These are phyloP conservation scores for Lordiphosa fenestrarum DNA, from an alignment of 2,888 invertebrate species.

Conservation along the genomic window DNA sequence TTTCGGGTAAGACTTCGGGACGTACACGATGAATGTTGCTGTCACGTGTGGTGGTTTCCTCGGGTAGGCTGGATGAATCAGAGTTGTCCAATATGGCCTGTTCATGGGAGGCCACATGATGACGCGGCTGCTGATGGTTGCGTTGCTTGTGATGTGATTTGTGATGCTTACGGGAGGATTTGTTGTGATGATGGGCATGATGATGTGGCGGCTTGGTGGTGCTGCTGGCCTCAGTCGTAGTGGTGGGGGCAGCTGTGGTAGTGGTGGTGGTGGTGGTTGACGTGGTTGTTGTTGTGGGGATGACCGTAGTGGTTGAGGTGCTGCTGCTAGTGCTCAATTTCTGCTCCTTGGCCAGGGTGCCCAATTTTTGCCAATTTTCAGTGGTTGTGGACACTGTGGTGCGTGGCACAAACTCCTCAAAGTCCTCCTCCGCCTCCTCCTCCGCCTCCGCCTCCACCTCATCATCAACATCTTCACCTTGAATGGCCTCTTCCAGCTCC, in stretches of 20 bases:
- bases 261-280: slow-evolving; percentile 7
- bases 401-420: slow-evolving; percentile 47
- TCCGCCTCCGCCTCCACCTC: slow-evolving; percentile 18
- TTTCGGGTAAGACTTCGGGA: slow-evolving; percentile 77
- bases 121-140: slow-evolving; percentile 46
- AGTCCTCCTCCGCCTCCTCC: slow-evolving; percentile 19
- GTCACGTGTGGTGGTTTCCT: slow-evolving; percentile 75
- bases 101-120: slow-evolving; percentile 51
- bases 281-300: slow-evolving; percentile 18
- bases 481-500: slow-evolving; percentile 32
- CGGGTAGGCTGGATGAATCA: slow-evolving; percentile 34
- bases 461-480: slow-evolving; percentile 27
- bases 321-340: slow-evolving; percentile 13
- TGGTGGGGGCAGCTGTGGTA: slow-evolving; percentile 16
- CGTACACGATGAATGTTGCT: slow-evolving; percentile 79
- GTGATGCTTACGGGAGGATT: slow-evolving; percentile 28
- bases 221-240: slow-evolving; percentile 20
- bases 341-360: slow-evolving; percentile 50
- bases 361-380: slow-evolving; percentile 62
- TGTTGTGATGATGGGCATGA: slow-evolving; percentile 33
- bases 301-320: slow-evolving; percentile 19
- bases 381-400: slow-evolving; percentile 17
- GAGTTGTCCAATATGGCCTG: slow-evolving; percentile 46
- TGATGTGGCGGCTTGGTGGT: slow-evolving; percentile 28
- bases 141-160: slow-evolving; percentile 38